phyloP scores from a whole-genome alignment of 2,797 vertebrate species.

The Sparus aurata region DNA sequence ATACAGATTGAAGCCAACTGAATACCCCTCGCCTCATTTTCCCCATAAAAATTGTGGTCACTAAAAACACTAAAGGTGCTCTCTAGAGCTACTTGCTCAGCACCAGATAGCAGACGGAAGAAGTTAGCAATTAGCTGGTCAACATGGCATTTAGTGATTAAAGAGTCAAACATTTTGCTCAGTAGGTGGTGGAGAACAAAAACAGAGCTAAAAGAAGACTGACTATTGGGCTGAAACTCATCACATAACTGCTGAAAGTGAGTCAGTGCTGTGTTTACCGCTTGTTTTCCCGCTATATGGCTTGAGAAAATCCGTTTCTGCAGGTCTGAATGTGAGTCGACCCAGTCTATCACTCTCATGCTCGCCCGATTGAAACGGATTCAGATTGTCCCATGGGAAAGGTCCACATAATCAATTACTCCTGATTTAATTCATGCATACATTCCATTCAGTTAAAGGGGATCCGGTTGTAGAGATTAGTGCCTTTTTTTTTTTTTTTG shows the following conservation, averaged over 20 bases:
- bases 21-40: too few relatives aligned
- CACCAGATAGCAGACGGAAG: not conserved
- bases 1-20: too few relatives aligned
- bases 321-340: constrained; percentile 24
- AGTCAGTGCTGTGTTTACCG: not conserved
- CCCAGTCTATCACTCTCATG: constrained; percentile 17
- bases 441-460: constrained; percentile 45
- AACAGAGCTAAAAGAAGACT: not conserved
- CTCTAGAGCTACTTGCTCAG: not conserved
- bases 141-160: not conserved
- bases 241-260: not conserved
- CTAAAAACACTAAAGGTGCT: too few relatives aligned
- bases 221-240: not conserved
- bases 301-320: not conserved
- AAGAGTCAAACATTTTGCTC: not conserved
- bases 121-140: too few relatives aligned
- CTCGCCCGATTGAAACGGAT: not conserved
- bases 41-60: too few relatives aligned
- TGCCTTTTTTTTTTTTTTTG: constrained; percentile 35
- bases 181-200: not conserved
- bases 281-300: constrained; percentile 2
- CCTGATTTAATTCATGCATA: constrained; percentile 56
- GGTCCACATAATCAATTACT: constrained; percentile 54
- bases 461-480: constrained; percentile 60
- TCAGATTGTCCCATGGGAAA: constrained; percentile 58